These are phyloP conservation scores for Ditylenchus weischeri DNA, from an alignment of 2,888 invertebrate genomes.

Conservation along the genomic window DNA sequence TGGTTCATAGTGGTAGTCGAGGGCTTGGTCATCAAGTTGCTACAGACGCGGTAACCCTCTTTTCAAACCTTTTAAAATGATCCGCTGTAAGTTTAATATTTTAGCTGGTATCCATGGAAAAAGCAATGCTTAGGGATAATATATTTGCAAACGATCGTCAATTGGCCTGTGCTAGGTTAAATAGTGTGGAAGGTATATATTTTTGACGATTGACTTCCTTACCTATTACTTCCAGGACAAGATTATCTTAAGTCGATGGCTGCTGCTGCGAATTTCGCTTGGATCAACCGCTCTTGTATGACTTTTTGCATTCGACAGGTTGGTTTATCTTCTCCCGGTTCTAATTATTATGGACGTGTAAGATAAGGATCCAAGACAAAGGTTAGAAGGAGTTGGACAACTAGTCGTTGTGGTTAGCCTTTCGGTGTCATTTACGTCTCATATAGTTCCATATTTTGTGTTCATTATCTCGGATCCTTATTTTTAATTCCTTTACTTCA, in stretches of 20 bases:
- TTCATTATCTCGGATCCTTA: no score
- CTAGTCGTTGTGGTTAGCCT: no score
- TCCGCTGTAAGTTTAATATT: constrained; percentile 69
- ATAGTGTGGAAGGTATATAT: constrained; percentile 67
- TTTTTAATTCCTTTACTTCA: no score
- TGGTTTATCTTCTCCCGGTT: constrained; percentile 13
- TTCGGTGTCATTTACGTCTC: no score
- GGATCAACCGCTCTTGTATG: constrained; percentile 99
- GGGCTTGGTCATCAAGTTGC: constrained; percentile 93
- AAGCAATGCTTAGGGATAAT: constrained; percentile 95
- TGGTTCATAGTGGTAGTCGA: constrained; percentile 98
- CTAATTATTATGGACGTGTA: no score
- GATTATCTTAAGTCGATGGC: constrained; percentile 98
- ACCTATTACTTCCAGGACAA: constrained; percentile 71
- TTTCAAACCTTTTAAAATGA: constrained; percentile 18
- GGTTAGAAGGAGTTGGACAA: no score
- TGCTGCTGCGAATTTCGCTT: constrained; percentile 97
- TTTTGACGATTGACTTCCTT: no score
- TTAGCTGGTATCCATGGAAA: constrained; percentile 88
- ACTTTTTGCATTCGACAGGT: constrained; percentile 80
- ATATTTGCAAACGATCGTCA: constrained; percentile 95
- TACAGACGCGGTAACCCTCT: constrained; percentile 28
- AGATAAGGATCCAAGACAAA: background rate
- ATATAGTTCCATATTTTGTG: no score
- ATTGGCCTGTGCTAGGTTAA: constrained; percentile 90